Percentiles rank a stretch among this genome's conserved stretches.
phyloP scores from a whole-genome alignment of 2,113 vertebrate species.

The Ceratotherium simum region DNA sequence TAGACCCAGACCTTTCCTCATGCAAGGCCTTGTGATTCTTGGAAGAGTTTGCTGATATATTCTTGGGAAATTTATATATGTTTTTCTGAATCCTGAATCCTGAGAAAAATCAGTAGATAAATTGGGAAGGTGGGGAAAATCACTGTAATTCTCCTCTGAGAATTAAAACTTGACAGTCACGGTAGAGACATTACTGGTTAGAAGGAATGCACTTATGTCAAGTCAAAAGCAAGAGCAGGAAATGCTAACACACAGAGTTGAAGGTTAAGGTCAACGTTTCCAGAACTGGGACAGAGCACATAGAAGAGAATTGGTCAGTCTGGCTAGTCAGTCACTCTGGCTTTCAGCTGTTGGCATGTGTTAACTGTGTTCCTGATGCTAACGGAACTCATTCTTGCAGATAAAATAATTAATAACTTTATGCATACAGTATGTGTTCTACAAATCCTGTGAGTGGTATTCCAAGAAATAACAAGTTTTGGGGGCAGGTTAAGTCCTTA shows the following conservation, averaged over 20 bases:
- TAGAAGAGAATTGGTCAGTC: neutral
- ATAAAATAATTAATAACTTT: neutral
- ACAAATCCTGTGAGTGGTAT: neutral
- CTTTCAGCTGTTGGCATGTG: neutral
- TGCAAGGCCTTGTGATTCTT: neutral
- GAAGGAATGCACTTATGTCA: neutral
- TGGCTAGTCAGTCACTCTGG: neutral
- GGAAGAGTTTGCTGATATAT: neutral
- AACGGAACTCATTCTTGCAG: neutral
- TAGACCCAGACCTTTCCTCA: neutral
- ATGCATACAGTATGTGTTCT: neutral
- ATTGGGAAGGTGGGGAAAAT: neutral
- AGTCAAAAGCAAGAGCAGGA: neutral
- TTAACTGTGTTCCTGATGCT: neutral
- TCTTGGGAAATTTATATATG: neutral
- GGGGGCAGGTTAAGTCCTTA: neutral
- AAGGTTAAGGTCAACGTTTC: neutral
- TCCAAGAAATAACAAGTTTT: neutral
- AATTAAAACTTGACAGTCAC: neutral
- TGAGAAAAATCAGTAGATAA: slow-evolving; percentile 9
- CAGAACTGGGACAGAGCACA: neutral
- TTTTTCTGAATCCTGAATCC: slow-evolving; percentile 2
- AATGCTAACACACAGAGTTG: neutral
- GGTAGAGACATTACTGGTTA: neutral
- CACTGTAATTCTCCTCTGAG: neutral